Evolutionary conservation across 2,113 vertebrate genomes (phyloP).

Genomic region (Oreochromis spilurus): DNA sequence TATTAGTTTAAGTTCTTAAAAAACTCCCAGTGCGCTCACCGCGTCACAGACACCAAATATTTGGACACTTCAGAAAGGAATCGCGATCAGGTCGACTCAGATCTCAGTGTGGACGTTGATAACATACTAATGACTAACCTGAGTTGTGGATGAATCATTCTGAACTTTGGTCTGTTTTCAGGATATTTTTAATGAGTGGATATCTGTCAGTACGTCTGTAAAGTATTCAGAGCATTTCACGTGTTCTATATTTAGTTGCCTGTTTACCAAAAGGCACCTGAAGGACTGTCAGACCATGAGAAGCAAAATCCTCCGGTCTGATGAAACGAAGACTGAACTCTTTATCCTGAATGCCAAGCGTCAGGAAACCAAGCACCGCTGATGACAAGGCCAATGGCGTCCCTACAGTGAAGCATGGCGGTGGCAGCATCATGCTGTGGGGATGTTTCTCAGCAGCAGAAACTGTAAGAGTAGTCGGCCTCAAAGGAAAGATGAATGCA

Average conservation of each 20-base stretch:
- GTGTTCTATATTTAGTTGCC: background rate
- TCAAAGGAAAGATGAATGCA: background rate
- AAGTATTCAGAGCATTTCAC: background rate
- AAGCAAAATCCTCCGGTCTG: background rate
- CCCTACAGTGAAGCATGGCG: background rate
- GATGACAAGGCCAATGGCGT: background rate
- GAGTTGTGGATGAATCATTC: background rate
- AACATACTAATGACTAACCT: background rate
- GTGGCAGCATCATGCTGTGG: background rate
- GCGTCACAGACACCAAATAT: no score
- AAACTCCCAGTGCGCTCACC: background rate
- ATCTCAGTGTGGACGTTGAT: background rate
- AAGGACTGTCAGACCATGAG: background rate
- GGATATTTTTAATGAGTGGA: background rate
- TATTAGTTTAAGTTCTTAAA: background rate
- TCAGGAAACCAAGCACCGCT: background rate
- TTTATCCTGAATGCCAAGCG: background rate
- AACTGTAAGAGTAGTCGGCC: rapidly evolving
- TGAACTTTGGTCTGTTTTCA: background rate
- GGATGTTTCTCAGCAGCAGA: background rate
- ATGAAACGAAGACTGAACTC: background rate
- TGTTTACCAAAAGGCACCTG: background rate
- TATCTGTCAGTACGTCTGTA: no score
- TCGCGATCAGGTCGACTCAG: background rate
- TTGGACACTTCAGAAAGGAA: background rate